Base-by-base conservation (phyloP, 2,888 invertebrate genomes). In the Cepaea hortensis region DNA sequence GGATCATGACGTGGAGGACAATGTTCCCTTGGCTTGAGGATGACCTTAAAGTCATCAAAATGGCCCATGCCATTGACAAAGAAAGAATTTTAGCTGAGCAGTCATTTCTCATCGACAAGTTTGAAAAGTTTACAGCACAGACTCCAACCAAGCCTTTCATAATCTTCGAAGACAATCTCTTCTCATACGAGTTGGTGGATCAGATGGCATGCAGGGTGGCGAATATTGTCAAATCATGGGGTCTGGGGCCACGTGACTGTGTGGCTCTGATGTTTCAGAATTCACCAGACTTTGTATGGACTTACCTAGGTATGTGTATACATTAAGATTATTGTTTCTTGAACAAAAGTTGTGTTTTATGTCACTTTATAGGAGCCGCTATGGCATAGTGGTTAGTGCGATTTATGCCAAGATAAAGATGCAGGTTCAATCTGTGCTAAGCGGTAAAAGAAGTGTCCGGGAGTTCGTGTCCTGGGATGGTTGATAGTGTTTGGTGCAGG, bases 281-380 rank as follows among this genome's bases (percentile, higher is more conserved):
- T 89, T 91, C 91, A 55, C 93, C 94, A 48, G 90, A 91, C 0
- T 93, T 93, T 85, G 87, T 93, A 3, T 93, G 93, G 93, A 93
- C 92, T 23, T 91, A 91, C 88, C 84, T 92, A 80, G 93, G 93
- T 93, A 88, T 88, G 90, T 83, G 62, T 23, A 35, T 35, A 35
- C 35, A 35, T 35, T 35, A 35, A 35, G 35, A 35, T 35, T 35
- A 35, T 35, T 35, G 23, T n/a, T 72, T 70, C 13, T 23, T 18
- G 23, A 23, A 72, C 0, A 72, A 72, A 5, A 23, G 7, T 72
- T 72, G 7, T 6, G 1, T 5, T 76, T 76, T 76, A 50, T 76
- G 35, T 35, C 35, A 35, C 35, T 35, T 35, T 35, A 35, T 35
- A 35, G 35, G 35, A 35, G 35, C 35, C 35, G 35, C 35, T 35